Evolutionary conservation across 1,140 invertebrate species (phyloP), one percentile per base, ranked within the genome.

Genomic region (Drosophila elegans): DNA sequence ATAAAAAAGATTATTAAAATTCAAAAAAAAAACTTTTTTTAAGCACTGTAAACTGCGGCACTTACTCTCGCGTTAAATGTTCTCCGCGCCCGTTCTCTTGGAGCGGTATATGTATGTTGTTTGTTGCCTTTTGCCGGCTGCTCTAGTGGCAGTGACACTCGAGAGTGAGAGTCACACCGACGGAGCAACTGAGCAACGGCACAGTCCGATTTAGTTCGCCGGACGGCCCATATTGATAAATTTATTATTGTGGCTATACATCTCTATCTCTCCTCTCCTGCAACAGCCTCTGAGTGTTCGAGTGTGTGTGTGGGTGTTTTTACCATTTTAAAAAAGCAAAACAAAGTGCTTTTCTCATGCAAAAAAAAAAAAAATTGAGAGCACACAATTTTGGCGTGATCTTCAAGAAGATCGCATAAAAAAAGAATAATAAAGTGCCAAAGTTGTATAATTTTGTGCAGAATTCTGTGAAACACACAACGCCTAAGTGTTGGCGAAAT

Each of bases 81-180:
- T 61, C 52, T 41, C 29, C 13, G 44, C 51, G n/a, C 9, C 9
- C 13, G 32, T 16, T 60, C 63, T 71, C 63, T 44, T 25, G 9
- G 32, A 10, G 13, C 21, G 27, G 68, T 54, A 39, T 34, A 16
- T 36, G 27, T 34, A 16, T 36, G 27, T 29, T 67, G 38, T 63
- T 54, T 69, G 62, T 68, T 68, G 51, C 25, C 49, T 55, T 42
- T 69, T 54, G 69, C 71, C 53, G 78, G 74, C 66, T 80, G 79
- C 64, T 76, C 61, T 54, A 82, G 63, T 86, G 83, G 79, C 83
- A 86, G 83, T 86, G 83, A 86, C 83, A 86, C 83, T 82, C 83
- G 61, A 7, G 63, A 82, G 74, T 59, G 60, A 62, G 49, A 55
- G 45, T 51, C 41, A 57, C 44, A 41, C 64, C 41, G 36, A 42